Evolutionary conservation across 2,797 vertebrate genomes (phyloP).

Genomic region (Eulemur albifrons): DNA sequence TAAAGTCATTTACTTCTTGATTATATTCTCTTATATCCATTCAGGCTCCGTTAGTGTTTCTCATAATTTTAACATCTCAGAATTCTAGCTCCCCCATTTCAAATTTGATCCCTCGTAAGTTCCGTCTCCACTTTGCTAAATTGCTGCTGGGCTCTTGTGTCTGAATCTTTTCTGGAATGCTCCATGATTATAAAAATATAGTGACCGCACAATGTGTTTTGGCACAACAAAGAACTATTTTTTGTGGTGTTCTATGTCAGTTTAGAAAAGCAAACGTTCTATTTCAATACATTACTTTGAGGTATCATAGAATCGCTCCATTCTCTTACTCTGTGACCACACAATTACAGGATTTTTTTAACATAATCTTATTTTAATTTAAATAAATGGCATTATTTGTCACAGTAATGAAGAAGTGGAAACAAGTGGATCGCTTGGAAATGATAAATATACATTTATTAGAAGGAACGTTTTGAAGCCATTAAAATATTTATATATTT

Average conservation of each 20-base stretch:
- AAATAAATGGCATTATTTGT: neutral
- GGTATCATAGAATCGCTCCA: neutral
- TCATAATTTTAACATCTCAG: neutral
- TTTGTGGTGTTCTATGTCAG: neutral
- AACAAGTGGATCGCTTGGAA: neutral
- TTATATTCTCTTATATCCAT: neutral
- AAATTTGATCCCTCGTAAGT: neutral
- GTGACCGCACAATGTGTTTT: neutral
- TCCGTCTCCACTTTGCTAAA: neutral
- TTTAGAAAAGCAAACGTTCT: constrained; percentile 14
- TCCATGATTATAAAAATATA: neutral
- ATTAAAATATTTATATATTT: neutral
- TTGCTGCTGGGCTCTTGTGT: neutral
- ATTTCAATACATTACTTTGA: constrained; percentile 24
- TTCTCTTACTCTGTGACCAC: neutral
- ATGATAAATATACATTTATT: neutral
- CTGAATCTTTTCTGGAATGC: neutral
- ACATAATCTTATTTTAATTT: neutral
- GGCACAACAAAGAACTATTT: neutral
- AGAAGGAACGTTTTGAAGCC: neutral
- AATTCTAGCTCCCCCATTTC: neutral
- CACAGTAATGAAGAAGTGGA: neutral
- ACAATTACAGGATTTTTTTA: neutral
- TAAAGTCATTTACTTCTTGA: neutral
- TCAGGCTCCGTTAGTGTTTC: neutral